A percentile compares a stretch with the other conserved stretches of the same genome.
These are phyloP conservation scores for Cyrtodaria siliqua DNA, from an alignment of 2,888 invertebrate species.

Conservation along the genomic window DNA sequence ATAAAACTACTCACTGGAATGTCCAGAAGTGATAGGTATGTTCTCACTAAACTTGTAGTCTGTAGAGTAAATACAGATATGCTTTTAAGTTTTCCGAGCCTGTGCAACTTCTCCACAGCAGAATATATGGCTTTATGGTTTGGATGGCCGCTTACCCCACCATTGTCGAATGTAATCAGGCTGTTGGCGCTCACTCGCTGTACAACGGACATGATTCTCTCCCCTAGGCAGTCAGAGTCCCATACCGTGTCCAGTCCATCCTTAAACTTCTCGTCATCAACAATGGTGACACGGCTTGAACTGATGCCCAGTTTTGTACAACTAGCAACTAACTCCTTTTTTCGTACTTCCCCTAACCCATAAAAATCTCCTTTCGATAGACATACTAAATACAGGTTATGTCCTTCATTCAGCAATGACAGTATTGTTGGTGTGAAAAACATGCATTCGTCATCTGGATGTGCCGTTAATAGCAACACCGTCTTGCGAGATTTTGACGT, in stretches of 20 bases:
- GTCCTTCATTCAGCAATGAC: constrained; percentile 87
- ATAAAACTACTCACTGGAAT: constrained; percentile 88
- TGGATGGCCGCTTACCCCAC: constrained; percentile 96
- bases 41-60: constrained; percentile 93
- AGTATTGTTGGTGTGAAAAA: constrained; percentile 94
- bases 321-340: constrained; percentile 93
- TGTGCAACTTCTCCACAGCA: constrained; percentile 74
- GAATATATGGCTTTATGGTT: constrained; percentile 91
- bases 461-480: constrained; percentile 94
- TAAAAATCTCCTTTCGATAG: constrained; percentile 91
- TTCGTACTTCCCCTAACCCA: constrained; percentile 89
- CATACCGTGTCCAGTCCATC: constrained; percentile 90
- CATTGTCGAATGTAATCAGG: constrained; percentile 95
- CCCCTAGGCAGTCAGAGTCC: constrained; percentile 90
- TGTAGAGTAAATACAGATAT: constrained; percentile 91
- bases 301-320: constrained; percentile 91
- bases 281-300: constrained; percentile 42
- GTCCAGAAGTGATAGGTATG: constrained; percentile 93
- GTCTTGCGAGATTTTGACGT: constrained; percentile 48
- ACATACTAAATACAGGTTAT: constrained; percentile 93
- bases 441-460: constrained; percentile 99
- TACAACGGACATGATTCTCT: constrained; percentile 89
- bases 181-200: constrained; percentile 88
- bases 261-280: constrained; percentile 67
- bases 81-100: constrained; percentile 41